phyloP scores from a whole-genome alignment of 2,888 invertebrate species.

The Tortrix viridana region DNA sequence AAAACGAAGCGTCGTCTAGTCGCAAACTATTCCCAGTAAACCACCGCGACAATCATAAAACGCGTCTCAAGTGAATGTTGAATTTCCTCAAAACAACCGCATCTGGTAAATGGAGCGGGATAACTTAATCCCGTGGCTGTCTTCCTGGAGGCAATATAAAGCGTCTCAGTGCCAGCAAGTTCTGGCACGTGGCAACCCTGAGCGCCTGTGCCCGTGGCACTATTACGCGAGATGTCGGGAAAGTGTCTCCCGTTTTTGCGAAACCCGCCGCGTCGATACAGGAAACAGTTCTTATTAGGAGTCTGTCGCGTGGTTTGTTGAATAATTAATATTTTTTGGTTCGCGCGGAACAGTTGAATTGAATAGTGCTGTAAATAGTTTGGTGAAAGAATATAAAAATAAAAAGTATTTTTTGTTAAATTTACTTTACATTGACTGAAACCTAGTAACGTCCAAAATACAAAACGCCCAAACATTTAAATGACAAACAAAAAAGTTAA shows the following conservation, averaged over 20 bases:
- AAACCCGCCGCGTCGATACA: slow-evolving; percentile 48
- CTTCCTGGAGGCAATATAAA: slow-evolving; percentile 33
- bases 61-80: slow-evolving; percentile 11
- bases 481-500: too few relatives aligned
- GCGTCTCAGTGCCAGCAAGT: slow-evolving; percentile 28
- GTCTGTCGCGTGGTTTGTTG: slow-evolving; percentile 29
- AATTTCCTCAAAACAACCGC: slow-evolving; percentile 22
- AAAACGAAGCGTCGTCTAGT: neutral
- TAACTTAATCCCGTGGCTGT: slow-evolving; percentile 34
- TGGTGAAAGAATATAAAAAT: too few relatives aligned
- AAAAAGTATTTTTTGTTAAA: too few relatives aligned
- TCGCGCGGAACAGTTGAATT: neutral
- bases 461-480: too few relatives aligned
- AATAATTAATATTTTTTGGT: slow-evolving; percentile 22
- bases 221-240: slow-evolving; percentile 37
- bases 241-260: slow-evolving; percentile 44
- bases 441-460: too few relatives aligned
- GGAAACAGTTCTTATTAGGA: slow-evolving; percentile 43
- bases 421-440: too few relatives aligned
- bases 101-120: slow-evolving; percentile 20
- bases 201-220: slow-evolving; percentile 28
- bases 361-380: neutral
- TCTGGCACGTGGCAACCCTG: slow-evolving; percentile 37
- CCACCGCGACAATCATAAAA: neutral
- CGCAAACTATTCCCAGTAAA: neutral